Conservation (phyloP, 1,140 invertebrate genomes). For the Lordiphosa mommai region DNA sequence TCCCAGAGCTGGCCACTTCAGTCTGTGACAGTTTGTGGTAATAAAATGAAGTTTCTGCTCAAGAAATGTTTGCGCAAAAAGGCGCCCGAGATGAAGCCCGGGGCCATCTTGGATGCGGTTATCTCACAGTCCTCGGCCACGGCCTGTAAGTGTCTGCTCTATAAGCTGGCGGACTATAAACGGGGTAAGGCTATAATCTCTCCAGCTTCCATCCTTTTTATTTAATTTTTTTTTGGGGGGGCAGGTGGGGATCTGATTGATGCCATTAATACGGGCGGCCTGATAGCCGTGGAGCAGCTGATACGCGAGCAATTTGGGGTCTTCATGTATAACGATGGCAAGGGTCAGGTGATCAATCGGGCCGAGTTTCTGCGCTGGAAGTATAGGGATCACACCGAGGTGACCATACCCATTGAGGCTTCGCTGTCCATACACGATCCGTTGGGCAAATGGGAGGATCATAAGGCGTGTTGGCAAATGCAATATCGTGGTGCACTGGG, state of each 20-base stretch:
- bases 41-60: slow-evolving; percentile 67
- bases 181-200: slow-evolving; percentile 82
- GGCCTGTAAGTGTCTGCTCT: slow-evolving; percentile 91
- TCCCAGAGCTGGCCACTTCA: background rate
- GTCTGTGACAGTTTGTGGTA: background rate
- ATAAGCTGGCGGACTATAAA: slow-evolving; percentile 93
- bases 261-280: slow-evolving; percentile 90
- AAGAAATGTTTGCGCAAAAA: slow-evolving; percentile 78
- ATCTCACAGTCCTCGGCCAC: slow-evolving; percentile 91
- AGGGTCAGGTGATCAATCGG: slow-evolving; percentile 91
- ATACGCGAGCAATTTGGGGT: slow-evolving; percentile 93
- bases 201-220: background rate
- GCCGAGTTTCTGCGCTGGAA: slow-evolving; percentile 96
- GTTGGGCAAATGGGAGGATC: slow-evolving; percentile 91
- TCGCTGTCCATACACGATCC: slow-evolving; percentile 90
- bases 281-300: slow-evolving; percentile 90
- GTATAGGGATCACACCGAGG: slow-evolving; percentile 90
- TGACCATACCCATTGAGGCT: slow-evolving; percentile 90
- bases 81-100: slow-evolving; percentile 76
- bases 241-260: slow-evolving; percentile 89
- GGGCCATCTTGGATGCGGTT: slow-evolving; percentile 89
- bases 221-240: background rate
- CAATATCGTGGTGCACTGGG: slow-evolving; percentile 96
- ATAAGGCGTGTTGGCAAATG: slow-evolving; percentile 98
- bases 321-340: slow-evolving; percentile 94